phyloP scores from a whole-genome alignment of 2,113 vertebrate genomes.

The Neodon shergylaensis region DNA sequence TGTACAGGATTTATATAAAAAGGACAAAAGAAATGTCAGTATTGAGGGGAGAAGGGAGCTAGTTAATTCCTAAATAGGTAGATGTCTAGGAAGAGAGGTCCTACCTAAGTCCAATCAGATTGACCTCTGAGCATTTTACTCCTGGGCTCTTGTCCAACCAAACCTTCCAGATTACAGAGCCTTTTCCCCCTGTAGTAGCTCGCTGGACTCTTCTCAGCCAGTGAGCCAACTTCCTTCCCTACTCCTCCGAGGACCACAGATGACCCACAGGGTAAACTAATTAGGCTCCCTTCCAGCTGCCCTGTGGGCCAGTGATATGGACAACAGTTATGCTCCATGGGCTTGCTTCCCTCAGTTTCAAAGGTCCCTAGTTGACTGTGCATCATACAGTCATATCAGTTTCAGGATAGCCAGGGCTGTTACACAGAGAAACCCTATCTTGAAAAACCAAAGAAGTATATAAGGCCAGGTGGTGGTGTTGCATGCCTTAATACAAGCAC shows the following conservation, averaged over 20 bases:
- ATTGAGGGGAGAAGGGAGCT: background rate
- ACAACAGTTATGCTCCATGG: background rate
- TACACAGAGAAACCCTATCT: too few species aligned
- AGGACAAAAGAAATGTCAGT: conserved; percentile 22
- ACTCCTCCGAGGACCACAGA: background rate
- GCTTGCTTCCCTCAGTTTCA: background rate
- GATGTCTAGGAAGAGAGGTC: background rate
- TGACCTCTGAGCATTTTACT: background rate
- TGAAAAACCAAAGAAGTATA: background rate
- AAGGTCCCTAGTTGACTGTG: background rate
- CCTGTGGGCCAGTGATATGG: background rate
- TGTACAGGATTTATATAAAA: background rate
- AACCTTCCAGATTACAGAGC: background rate
- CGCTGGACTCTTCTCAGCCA: background rate
- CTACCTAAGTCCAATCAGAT: background rate
- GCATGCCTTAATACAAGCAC: background rate
- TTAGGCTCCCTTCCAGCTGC: background rate
- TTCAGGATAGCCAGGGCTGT: too few species aligned
- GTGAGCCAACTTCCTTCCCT: background rate
- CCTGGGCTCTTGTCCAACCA: background rate
- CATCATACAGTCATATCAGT: too few species aligned
- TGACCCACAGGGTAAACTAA: background rate
- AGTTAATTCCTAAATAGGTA: background rate
- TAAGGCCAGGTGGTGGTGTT: background rate
- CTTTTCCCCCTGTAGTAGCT: background rate